A percentile compares a stretch with the other conserved stretches of the same genome.
Evolutionary conservation across 2,797 vertebrate genomes (phyloP).

Genomic region (Eulemur mongoz): DNA sequence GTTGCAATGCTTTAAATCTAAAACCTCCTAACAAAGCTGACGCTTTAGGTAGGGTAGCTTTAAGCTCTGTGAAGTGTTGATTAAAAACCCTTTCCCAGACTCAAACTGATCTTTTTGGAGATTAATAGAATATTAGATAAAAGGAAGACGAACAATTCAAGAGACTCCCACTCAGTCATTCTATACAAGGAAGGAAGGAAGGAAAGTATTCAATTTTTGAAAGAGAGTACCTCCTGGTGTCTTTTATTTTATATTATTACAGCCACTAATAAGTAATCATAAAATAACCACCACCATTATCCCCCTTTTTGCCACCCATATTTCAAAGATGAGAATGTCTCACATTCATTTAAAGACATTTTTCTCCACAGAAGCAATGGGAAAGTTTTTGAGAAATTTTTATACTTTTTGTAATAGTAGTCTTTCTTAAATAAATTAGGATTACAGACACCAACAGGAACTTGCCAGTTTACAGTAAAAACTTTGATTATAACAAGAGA

Average conservation of each 20-base stretch:
- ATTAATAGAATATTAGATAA: slow-evolving; percentile 79
- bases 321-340: slow-evolving; percentile 65
- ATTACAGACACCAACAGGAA: slow-evolving; percentile 48
- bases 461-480: slow-evolving; percentile 46
- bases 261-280: slow-evolving; percentile 73
- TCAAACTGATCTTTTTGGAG: slow-evolving; percentile 77
- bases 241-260: slow-evolving; percentile 76
- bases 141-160: slow-evolving; percentile 77
- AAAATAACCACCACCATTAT: slow-evolving; percentile 62
- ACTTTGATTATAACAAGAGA: slow-evolving; percentile 42
- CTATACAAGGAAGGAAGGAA: slow-evolving; percentile 70
- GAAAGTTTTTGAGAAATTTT: slow-evolving; percentile 62
- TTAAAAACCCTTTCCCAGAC: slow-evolving; percentile 77
- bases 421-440: slow-evolving; percentile 57
- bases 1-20: slow-evolving; percentile 50
- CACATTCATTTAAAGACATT: slow-evolving; percentile 58
- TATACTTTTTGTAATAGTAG: slow-evolving; percentile 30
- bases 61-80: slow-evolving; percentile 77
- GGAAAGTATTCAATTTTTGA: slow-evolving; percentile 75
- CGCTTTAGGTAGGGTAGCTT: slow-evolving; percentile 68
- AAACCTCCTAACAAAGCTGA: slow-evolving; percentile 69
- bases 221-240: slow-evolving; percentile 67
- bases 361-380: neutral
- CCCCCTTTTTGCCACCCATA: slow-evolving; percentile 50
- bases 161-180: slow-evolving; percentile 70